Evolutionary conservation across 2,113 vertebrate species (phyloP), one percentile per base, ranked within the genome.

Genomic region (Motacilla tschutschensis): DNA sequence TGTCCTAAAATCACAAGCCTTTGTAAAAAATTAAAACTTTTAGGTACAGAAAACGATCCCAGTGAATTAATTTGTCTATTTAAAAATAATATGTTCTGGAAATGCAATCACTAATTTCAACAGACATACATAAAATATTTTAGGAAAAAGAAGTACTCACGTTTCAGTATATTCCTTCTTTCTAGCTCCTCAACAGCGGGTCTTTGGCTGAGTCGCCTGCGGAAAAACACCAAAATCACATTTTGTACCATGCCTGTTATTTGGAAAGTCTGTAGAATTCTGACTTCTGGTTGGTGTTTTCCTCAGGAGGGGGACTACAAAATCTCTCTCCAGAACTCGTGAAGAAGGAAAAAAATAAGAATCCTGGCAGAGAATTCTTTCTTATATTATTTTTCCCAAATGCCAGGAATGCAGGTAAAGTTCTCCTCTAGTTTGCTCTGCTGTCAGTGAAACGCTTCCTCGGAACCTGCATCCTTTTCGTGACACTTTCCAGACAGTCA

Each of bases 181-280:
- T 99, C 99, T 93, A 99, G 98, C 95, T 99, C 99, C 92, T 99
- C 99, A 93, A 98, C 98, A 5, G 98, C 98, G 12, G 99, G 99
- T 94, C 99, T 98, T 95, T 99, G 99, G 98, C 98, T 99, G 95
- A 99, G 97, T 94, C 99, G 98, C 98, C 99, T 99, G 97, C 99
- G 98, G 95, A 99, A 99, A 97, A 99, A 99, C 96, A 99, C 98
- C 91, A 99, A 94, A 93, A 99, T 99, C 91, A 99, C 97, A 93
- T 99, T 99, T 96, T 99, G 99, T 95, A 99, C 99, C 99, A 99
- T 99, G 93, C 59, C 66, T 82, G 77, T 55, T 72, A 87, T 89
- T 79, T 75, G 73, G n/a, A 57, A 91, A 92, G 93, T 79, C 92
- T 77, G 76, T 73, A 71, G 60, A 85, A 29, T 53, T 72, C 81